These are phyloP conservation scores for Huso huso DNA, from an alignment of 2,797 vertebrate genomes.

Conservation along the genomic window DNA sequence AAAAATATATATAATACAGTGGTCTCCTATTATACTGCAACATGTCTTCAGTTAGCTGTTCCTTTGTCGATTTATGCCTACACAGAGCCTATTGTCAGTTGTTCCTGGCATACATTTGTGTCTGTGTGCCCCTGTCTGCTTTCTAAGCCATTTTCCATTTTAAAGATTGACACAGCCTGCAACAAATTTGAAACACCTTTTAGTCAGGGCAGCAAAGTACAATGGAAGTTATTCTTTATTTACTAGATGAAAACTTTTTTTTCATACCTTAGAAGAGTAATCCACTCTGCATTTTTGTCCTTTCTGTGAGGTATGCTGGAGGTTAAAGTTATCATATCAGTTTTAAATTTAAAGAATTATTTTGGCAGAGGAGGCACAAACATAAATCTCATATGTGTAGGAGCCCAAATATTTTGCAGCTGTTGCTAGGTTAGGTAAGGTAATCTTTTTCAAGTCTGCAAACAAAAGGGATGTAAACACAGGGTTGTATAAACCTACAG, in stretches of 20 bases:
- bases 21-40: not conserved
- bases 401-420: slow-evolving; percentile 35
- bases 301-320: slow-evolving; percentile 21
- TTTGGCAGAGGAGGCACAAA: slow-evolving; percentile 23
- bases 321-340: slow-evolving; percentile 35
- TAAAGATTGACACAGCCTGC: slow-evolving; percentile 26
- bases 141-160: slow-evolving; percentile 28
- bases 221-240: slow-evolving; percentile 21
- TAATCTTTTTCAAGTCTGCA: slow-evolving; percentile 13
- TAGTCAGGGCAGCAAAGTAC: slow-evolving; percentile 21
- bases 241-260: slow-evolving; percentile 19
- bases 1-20: too few species aligned
- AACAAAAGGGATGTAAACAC: too few species aligned
- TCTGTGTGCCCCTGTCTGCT: slow-evolving; percentile 29
- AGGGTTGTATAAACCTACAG: too few species aligned
- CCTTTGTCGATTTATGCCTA: slow-evolving; percentile 25
- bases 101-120: slow-evolving; percentile 33
- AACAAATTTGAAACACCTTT: slow-evolving; percentile 35
- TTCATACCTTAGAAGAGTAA: slow-evolving; percentile 30
- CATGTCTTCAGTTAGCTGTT: too few species aligned
- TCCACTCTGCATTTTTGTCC: slow-evolving; percentile 17
- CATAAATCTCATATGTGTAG: slow-evolving; percentile 25
- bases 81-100: slow-evolving; percentile 24
- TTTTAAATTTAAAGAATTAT: slow-evolving; percentile 21
- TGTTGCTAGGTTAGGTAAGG: slow-evolving; percentile 39